Evolutionary conservation across 2,888 invertebrate species (phyloP).

Genomic region (Acrobeloides nanus): DNA sequence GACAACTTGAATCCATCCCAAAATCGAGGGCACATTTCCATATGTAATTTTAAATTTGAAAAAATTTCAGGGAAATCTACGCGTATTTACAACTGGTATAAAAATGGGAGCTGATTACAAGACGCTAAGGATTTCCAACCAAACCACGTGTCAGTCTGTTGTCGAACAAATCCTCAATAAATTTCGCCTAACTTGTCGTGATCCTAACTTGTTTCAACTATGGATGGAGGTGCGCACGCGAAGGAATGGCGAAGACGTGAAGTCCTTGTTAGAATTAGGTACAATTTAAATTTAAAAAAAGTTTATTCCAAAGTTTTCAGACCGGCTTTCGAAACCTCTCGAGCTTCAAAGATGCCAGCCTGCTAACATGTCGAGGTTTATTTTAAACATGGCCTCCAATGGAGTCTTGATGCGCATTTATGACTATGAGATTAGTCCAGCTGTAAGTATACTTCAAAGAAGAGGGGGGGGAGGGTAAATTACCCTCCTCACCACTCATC

Average conservation of each 20-base stretch:
- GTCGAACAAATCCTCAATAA: conserved; percentile 76
- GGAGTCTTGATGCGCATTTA: conserved; percentile 82
- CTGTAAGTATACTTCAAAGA: conserved; percentile 10
- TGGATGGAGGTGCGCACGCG: conserved; percentile 64
- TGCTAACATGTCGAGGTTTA: conserved; percentile 77
- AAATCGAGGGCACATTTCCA: no score
- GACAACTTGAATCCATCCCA: no score
- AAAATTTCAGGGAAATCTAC: conserved; percentile 80
- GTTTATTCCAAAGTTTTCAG: conserved; percentile 68
- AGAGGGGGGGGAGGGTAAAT: no score
- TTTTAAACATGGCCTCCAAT: conserved; percentile 73
- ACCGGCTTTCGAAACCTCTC: conserved; percentile 80
- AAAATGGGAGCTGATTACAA: conserved; percentile 91
- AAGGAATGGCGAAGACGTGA: conserved; percentile 17
- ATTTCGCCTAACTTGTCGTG: conserved; percentile 60
- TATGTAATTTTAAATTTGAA: no score
- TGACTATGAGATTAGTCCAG: conserved; percentile 68
- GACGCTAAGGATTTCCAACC: conserved; percentile 79
- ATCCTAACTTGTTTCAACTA: conserved; percentile 82
- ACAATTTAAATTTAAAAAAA: conserved; percentile 59
- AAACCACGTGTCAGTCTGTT: conserved; percentile 73
- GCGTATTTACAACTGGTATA: conserved; percentile 79
- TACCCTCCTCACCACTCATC: no score
- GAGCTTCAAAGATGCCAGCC: conserved; percentile 88
- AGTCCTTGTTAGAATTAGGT: conserved; percentile 26